Conservation (phyloP, 2,113 vertebrate species). For the Pterocles burchelli region DNA sequence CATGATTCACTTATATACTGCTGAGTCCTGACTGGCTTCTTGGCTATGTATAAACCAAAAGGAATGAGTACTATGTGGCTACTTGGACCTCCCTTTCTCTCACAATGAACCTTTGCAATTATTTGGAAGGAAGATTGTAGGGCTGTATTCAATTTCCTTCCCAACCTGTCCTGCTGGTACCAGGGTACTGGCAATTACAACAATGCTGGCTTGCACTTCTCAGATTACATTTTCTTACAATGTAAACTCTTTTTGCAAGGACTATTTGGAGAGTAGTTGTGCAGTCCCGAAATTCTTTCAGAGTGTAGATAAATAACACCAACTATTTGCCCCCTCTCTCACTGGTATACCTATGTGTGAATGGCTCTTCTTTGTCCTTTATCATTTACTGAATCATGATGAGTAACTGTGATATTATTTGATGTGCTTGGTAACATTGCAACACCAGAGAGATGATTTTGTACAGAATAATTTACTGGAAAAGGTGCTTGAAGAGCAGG, state of each 20-base stretch:
- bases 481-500: neutral
- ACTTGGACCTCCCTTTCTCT: neutral
- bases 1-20: neutral
- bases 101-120: neutral
- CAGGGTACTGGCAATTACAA: neutral
- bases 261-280: neutral
- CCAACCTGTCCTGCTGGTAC: neutral
- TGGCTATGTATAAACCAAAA: neutral
- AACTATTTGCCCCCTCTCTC: neutral
- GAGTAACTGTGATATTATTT: neutral
- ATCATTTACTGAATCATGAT: neutral
- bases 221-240: neutral
- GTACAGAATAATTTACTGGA: neutral
- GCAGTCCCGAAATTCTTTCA: neutral
- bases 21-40: neutral
- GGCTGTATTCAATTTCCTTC: neutral
- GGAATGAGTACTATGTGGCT: accelerated
- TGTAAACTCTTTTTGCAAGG: neutral
- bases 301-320: neutral
- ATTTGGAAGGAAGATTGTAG: neutral
- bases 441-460: neutral
- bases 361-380: neutral
- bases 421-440: neutral
- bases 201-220: neutral
- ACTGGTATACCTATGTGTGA: neutral